phyloP scores from a whole-genome alignment of 2,113 vertebrate genomes.

The human region DNA sequence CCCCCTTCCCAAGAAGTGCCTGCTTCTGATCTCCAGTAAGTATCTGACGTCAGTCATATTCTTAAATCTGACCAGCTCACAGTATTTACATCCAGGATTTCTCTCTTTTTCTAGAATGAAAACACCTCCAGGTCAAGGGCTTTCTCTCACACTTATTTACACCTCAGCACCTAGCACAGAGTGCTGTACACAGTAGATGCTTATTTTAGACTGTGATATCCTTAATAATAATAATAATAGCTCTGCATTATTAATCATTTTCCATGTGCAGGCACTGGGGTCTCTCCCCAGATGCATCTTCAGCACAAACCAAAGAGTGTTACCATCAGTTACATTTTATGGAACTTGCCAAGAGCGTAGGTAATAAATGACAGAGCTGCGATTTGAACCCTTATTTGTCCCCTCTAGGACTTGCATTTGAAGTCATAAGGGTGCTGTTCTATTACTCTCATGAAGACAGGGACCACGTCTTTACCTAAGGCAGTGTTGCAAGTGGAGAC shows the following conservation, averaged over 20 bases:
- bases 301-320: not conserved
- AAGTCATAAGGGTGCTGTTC: not conserved
- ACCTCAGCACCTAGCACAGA: not conserved
- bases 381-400: not conserved
- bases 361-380: not conserved
- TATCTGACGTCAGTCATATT: not conserved
- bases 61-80: not conserved
- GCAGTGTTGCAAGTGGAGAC: slow-evolving; percentile 9
- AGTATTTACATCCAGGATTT: not conserved
- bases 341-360: not conserved
- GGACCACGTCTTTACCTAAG: slow-evolving; percentile 26
- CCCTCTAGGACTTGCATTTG: not conserved
- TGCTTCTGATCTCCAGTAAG: not conserved
- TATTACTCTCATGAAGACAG: not conserved
- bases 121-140: not conserved
- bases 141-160: not conserved
- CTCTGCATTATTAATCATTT: not conserved
- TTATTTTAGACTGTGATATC: not conserved
- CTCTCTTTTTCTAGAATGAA: not conserved
- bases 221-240: not conserved
- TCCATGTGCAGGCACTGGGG: not conserved
- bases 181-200: not conserved
- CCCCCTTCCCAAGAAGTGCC: not conserved
- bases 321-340: not conserved
- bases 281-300: not conserved